Evolutionary conservation across 2,113 vertebrate species (phyloP).

Genomic region (Rhinolophus ferrumequinum): DNA sequence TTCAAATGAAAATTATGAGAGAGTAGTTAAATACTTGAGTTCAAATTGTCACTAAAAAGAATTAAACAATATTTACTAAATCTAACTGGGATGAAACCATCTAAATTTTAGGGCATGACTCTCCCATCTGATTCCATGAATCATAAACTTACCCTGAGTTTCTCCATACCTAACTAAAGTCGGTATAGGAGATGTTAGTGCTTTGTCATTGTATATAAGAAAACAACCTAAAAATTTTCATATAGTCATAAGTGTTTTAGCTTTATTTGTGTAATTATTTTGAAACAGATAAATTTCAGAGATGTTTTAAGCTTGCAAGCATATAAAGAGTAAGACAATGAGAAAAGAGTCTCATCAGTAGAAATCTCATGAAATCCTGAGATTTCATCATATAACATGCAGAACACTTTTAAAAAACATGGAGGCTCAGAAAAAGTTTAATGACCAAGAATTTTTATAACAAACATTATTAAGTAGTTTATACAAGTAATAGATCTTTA

Average conservation of each 20-base stretch:
- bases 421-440: background rate
- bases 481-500: constrained; percentile 44
- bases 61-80: constrained; percentile 32
- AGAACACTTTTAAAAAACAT: background rate
- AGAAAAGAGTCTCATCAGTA: background rate
- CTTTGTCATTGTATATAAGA: background rate
- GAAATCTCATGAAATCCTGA: background rate
- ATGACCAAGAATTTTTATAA: constrained; percentile 40
- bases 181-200: background rate
- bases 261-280: constrained; percentile 13
- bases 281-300: constrained; percentile 43
- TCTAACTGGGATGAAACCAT: constrained; percentile 4
- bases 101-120: constrained; percentile 4
- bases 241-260: background rate
- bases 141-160: background rate
- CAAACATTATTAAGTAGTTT: background rate
- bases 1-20: constrained; percentile 42
- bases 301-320: background rate
- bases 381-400: background rate
- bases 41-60: constrained; percentile 17
- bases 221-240: background rate
- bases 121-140: background rate
- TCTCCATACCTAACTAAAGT: background rate
- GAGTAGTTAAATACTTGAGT: background rate
- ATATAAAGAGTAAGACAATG: constrained; percentile 33